A percentile compares a stretch with the other conserved stretches of the same genome.
Evolutionary conservation across 2,888 invertebrate genomes (phyloP).

Genomic region (Drosophila neonasuta): DNA sequence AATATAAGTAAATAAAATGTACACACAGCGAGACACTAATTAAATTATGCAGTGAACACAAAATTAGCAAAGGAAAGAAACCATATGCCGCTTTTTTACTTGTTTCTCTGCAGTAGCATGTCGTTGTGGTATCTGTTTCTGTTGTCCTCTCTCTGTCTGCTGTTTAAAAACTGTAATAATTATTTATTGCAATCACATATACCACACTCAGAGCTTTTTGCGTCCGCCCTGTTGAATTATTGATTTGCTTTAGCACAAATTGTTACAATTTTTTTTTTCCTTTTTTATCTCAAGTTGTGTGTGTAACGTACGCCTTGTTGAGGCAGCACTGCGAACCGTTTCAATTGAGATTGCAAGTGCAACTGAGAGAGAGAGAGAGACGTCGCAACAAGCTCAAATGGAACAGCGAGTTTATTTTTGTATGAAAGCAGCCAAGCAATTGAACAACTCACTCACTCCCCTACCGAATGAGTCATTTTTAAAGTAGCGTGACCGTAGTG

Average conservation of each 20-base stretch:
- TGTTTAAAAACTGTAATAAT: conserved; percentile 42
- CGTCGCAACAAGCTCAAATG: conserved; percentile 3
- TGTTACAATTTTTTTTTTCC: conserved; percentile 8
- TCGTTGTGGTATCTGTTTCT: conserved; percentile 24
- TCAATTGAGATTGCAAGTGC: conserved; percentile 36
- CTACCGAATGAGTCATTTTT: neutral
- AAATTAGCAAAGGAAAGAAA: conserved; percentile 46
- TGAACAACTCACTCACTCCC: neutral
- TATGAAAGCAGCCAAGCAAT: neutral
- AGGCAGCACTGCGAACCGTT: conserved; percentile 18
- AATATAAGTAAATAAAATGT: conserved; percentile 2
- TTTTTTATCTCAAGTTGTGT: conserved; percentile 2
- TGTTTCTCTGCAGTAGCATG: conserved; percentile 78
- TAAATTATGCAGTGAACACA: conserved; percentile 57
- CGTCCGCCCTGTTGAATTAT: conserved; percentile 38
- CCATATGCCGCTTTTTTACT: conserved; percentile 72
- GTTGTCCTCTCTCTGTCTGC: conserved; percentile 41
- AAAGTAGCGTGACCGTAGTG: neutral
- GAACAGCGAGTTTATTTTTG: neutral
- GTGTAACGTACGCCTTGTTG: neutral
- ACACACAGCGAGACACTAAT: conserved; percentile 57
- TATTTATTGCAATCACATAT: conserved; percentile 50
- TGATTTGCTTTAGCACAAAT: conserved; percentile 43
- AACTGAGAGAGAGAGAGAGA: conserved; percentile 31
- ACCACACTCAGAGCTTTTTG: conserved; percentile 41